phyloP scores from a whole-genome alignment of 2,888 invertebrate species.

The Eristalis arbustorum region DNA sequence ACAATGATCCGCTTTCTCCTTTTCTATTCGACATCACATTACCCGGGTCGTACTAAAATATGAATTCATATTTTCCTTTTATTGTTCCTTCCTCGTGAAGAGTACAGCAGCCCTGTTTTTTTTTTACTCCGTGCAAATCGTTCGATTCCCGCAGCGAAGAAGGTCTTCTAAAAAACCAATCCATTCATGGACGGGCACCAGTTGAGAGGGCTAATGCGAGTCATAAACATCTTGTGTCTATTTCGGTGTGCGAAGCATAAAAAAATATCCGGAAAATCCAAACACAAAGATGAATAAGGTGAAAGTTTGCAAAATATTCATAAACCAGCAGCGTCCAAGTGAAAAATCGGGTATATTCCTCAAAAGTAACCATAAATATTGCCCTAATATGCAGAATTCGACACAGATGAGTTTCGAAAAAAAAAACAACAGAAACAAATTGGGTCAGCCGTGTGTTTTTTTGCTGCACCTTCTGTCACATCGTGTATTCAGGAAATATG shows the following conservation, averaged over 20 bases:
- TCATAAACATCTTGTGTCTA: conserved; percentile 14
- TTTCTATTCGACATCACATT: background rate
- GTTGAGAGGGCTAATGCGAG: conserved; percentile 32
- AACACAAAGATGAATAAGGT: conserved; percentile 71
- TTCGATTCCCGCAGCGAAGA: conserved; percentile 11
- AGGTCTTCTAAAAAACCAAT: conserved; percentile 8
- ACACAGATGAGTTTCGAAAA: conserved; percentile 57
- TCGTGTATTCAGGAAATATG: conserved; percentile 50
- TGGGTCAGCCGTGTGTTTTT: conserved; percentile 51
- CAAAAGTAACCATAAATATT: conserved; percentile 45
- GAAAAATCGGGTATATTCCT: background rate
- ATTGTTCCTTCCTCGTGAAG: conserved; percentile 16
- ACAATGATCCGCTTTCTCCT: background rate
- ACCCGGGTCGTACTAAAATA: conserved; percentile 51
- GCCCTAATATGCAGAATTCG: conserved; percentile 49
- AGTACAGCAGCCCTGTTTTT: conserved; percentile 15
- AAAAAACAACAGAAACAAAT: conserved; percentile 36
- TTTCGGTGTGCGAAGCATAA: background rate
- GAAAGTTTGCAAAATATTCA: conserved; percentile 74
- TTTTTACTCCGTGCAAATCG: conserved; percentile 17
- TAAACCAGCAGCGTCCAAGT: conserved; percentile 49
- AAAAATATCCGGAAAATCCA: conserved; percentile 65
- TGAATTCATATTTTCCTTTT: conserved; percentile 65
- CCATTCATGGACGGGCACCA: conserved; percentile 36
- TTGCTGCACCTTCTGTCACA: conserved; percentile 32